phyloP scores from a whole-genome alignment of 2,113 vertebrate genomes.

The Sorex fumeus region DNA sequence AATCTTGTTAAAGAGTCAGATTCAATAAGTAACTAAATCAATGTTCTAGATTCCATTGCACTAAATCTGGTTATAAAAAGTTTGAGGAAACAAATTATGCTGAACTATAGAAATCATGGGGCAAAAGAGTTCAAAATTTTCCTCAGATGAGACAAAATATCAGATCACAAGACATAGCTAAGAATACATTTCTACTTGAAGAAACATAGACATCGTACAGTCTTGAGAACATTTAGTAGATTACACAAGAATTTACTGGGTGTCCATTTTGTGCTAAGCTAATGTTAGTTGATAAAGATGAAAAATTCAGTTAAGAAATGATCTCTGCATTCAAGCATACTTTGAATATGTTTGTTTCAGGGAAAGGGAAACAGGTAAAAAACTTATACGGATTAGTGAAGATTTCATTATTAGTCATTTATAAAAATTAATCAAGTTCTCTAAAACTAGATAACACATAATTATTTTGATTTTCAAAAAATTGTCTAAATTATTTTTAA shows the following conservation, averaged over 20 bases:
- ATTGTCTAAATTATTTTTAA: no score
- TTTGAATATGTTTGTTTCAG: background rate
- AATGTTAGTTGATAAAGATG: background rate
- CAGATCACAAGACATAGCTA: background rate
- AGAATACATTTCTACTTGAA: background rate
- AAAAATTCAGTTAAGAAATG: slow-evolving; percentile 1
- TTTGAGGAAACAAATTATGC: background rate
- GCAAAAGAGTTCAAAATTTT: background rate
- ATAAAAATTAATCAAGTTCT: background rate
- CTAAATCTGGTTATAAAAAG: background rate
- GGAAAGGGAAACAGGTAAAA: background rate
- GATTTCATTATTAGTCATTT: background rate
- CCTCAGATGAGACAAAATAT: background rate
- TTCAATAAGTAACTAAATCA: background rate
- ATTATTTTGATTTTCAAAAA: no score
- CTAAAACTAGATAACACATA: background rate
- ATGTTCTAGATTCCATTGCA: background rate
- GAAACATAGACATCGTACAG: background rate
- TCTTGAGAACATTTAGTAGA: slow-evolving; percentile 21
- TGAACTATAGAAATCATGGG: background rate
- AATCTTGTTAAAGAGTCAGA: no score
- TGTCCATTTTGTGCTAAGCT: background rate
- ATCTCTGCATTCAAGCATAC: background rate
- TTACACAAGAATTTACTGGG: slow-evolving; percentile 27
- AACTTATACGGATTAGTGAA: background rate